These are phyloP conservation scores for Bovichtus diacanthus DNA, from an alignment of 2,797 vertebrate genomes.

Conservation along the genomic window DNA sequence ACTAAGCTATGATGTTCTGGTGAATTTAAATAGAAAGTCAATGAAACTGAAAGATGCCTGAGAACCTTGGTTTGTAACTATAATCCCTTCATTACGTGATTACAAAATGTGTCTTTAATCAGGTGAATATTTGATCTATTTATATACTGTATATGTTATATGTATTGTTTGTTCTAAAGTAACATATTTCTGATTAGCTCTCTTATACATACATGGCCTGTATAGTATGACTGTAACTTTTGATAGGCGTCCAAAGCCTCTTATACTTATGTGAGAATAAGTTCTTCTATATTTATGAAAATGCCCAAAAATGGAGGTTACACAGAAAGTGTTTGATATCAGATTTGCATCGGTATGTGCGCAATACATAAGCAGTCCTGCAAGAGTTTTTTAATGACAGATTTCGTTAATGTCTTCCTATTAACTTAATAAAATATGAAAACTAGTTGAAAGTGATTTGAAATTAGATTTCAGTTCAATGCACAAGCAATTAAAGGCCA, in stretches of 20 bases:
- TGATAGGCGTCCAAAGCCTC: no score
- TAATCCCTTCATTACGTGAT: constrained; percentile 16
- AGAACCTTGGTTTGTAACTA: not conserved
- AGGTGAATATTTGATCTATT: not conserved
- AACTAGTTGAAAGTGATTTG: not conserved
- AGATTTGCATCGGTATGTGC: not conserved
- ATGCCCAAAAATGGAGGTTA: not conserved
- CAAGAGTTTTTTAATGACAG: not conserved
- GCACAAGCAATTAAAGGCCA: not conserved
- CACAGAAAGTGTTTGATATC: not conserved
- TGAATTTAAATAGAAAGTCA: constrained; percentile 23
- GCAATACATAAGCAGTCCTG: not conserved
- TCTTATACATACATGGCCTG: not conserved
- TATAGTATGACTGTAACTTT: no score
- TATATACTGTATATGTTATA: not conserved
- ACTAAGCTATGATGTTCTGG: constrained; percentile 24
- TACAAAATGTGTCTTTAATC: not conserved
- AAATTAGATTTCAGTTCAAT: constrained; percentile 2
- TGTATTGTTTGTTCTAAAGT: not conserved
- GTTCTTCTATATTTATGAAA: not conserved
- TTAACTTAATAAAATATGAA: constrained; percentile 20
- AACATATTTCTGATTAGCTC: not conserved
- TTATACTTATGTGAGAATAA: not conserved
- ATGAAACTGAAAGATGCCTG: constrained; percentile 9
- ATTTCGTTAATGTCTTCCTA: constrained; percentile 12